A percentile compares a stretch with the other conserved stretches of the same genome.
Evolutionary conservation across 53 echinoderm and acorn worm species (phyloP).

Genomic region (Pentamera pediparva): DNA sequence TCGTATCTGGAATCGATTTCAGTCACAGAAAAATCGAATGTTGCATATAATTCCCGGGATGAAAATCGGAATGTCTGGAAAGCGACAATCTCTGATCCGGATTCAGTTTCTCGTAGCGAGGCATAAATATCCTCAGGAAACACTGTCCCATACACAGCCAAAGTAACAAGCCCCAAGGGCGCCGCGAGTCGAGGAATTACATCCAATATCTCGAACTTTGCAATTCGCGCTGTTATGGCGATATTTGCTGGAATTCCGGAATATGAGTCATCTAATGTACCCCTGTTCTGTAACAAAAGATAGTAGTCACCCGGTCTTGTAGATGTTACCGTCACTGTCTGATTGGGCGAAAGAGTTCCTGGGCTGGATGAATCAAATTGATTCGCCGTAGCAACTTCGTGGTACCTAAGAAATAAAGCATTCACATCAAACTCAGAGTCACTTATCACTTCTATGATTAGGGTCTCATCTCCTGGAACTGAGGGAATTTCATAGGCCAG

Average conservation of each 20-base stretch:
- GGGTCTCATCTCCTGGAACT: conserved; percentile 7
- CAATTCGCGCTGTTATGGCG: conserved; percentile 5
- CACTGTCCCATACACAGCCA: conserved; percentile 5
- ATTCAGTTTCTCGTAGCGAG: not conserved
- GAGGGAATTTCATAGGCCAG: not conserved
- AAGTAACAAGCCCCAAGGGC: conserved; percentile 16
- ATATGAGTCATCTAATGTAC: not conserved
- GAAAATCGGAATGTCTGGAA: conserved; percentile 11
- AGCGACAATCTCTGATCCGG: not conserved
- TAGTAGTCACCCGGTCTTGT: conserved; percentile 22
- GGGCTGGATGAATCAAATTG: conserved; percentile 15
- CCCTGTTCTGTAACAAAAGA: conserved; percentile 19
- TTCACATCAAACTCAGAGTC: conserved; percentile 17
- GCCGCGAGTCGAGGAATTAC: not conserved
- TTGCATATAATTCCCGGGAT: conserved; percentile 9
- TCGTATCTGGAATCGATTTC: not conserved
- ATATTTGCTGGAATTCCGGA: not conserved
- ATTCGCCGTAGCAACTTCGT: conserved; percentile 10
- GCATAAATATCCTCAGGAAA: conserved; percentile 21
- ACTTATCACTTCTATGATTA: not conserved
- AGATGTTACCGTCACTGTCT: conserved; percentile 4
- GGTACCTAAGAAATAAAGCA: conserved; percentile 6
- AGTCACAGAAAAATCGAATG: not conserved
- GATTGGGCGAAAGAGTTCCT: conserved; percentile 12
- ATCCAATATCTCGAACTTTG: conserved; percentile 7